These are phyloP conservation scores for Allolobophora icterica DNA, from an alignment of 2,888 invertebrate genomes.

Conservation along the genomic window DNA sequence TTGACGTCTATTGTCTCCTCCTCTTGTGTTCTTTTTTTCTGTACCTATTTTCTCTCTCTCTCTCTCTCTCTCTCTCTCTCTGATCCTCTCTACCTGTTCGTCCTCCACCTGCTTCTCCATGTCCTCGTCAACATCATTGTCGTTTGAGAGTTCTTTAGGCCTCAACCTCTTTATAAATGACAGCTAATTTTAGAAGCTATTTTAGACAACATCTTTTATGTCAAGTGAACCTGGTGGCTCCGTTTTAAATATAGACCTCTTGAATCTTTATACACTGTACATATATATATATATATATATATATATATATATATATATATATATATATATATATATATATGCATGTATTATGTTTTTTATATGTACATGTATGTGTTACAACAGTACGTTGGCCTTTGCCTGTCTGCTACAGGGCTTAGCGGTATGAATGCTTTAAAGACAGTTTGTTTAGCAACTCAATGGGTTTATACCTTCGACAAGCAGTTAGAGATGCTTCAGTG, in stretches of 20 bases:
- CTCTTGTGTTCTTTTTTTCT: background rate
- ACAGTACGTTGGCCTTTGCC: background rate
- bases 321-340: background rate
- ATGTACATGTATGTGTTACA: background rate
- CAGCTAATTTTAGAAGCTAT: background rate
- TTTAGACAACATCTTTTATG: background rate
- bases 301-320: background rate
- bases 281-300: background rate
- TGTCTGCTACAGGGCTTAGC: background rate
- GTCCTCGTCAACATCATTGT: background rate
- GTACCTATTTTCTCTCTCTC: background rate
- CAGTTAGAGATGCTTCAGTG: background rate
- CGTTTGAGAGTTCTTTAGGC: background rate
- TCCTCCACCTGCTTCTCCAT: background rate
- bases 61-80: background rate
- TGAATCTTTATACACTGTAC: background rate
- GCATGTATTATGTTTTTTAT: too few species aligned
- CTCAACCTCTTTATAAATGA: conserved; percentile 17
- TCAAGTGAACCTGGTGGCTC: background rate
- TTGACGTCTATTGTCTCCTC: background rate
- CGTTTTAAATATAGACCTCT: conserved; percentile 2
- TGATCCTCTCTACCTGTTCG: background rate
- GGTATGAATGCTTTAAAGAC: background rate
- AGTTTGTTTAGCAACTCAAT: background rate
- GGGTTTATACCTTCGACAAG: background rate